Conservation (phyloP, 2,888 invertebrate species). For the Pterostichus niger region DNA sequence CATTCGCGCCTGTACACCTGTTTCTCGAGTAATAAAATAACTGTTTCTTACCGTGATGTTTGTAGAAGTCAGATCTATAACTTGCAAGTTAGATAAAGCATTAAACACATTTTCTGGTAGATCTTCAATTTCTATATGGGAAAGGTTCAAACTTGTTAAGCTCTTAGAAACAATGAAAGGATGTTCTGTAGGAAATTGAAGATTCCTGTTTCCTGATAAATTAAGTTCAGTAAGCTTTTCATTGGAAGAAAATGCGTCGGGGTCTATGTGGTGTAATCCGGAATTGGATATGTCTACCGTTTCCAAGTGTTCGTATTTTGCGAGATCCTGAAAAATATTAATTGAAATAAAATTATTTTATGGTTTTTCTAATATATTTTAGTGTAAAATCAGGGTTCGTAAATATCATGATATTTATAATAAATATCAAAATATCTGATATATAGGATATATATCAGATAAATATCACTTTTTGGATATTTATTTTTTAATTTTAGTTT, state of each 20-base stretch:
- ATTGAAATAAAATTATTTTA: not conserved
- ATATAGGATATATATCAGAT: too few relatives aligned
- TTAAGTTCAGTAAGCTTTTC: slow-evolving; percentile 77
- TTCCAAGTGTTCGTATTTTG: slow-evolving; percentile 72
- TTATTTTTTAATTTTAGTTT: too few relatives aligned
- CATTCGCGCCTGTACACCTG: too few relatives aligned
- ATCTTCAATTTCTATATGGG: slow-evolving; percentile 74
- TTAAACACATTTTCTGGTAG: slow-evolving; percentile 75
- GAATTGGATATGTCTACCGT: slow-evolving; percentile 75
- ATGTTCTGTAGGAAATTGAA: slow-evolving; percentile 71
- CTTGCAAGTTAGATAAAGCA: slow-evolving; percentile 73
- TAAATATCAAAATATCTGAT: too few relatives aligned
- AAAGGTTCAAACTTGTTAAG: slow-evolving; percentile 74
- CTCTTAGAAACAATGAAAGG: slow-evolving; percentile 71
- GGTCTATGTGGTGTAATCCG: slow-evolving; percentile 77
- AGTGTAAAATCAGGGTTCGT: too few relatives aligned
- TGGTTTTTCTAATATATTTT: too few relatives aligned
- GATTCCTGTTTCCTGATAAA: slow-evolving; percentile 76
- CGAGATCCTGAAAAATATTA: slow-evolving; percentile 73
- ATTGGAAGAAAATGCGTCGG: slow-evolving; percentile 76
- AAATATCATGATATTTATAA: too few relatives aligned
- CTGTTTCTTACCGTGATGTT: slow-evolving; percentile 70
- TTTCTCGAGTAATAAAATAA: slow-evolving; percentile 36
- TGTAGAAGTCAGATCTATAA: slow-evolving; percentile 75
- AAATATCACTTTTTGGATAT: too few relatives aligned